Conservation (phyloP, 2,888 invertebrate genomes). For the Drosophila anomelani region DNA sequence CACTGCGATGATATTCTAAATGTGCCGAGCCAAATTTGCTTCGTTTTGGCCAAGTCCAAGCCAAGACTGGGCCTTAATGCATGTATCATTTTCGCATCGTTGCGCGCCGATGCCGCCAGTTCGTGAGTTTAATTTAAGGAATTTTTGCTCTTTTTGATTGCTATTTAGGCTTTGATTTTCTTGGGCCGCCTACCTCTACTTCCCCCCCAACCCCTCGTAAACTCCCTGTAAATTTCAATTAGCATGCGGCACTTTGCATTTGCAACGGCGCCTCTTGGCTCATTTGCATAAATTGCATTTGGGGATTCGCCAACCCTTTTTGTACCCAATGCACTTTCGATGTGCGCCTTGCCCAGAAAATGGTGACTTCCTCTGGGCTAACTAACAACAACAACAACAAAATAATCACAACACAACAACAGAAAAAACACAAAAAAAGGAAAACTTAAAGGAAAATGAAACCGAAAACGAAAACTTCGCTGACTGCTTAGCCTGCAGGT, state of each 20-base stretch:
- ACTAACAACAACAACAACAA: constrained; percentile 5
- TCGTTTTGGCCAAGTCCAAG: constrained; percentile 69
- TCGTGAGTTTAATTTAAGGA: constrained; percentile 82
- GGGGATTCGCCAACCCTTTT: constrained; percentile 72
- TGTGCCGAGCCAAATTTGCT: constrained; percentile 80
- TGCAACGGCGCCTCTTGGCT: constrained; percentile 75
- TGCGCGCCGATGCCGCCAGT: constrained; percentile 65
- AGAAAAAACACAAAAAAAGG: neutral
- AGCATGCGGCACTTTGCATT: constrained; percentile 80
- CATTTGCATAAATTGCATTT: constrained; percentile 79
- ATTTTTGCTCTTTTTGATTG: constrained; percentile 78
- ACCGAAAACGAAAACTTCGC: constrained; percentile 39
- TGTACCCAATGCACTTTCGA: constrained; percentile 49
- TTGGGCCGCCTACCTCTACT: constrained; percentile 16
- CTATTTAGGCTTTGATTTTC: constrained; percentile 76
- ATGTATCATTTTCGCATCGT: constrained; percentile 80
- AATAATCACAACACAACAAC: constrained; percentile 5
- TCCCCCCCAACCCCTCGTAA: constrained; percentile 23
- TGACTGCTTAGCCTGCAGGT: constrained; percentile 75
- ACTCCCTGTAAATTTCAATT: constrained; percentile 69
- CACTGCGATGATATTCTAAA: constrained; percentile 83
- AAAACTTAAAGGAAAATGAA: constrained; percentile 25
- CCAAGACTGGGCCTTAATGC: constrained; percentile 65
- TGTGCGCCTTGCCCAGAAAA: constrained; percentile 38
- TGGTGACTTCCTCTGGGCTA: constrained; percentile 39